Percentiles rank a stretch among this genome's conserved stretches.
phyloP scores from a whole-genome alignment of 2,888 invertebrate genomes.

The Scelioninae gen. 2 region DNA sequence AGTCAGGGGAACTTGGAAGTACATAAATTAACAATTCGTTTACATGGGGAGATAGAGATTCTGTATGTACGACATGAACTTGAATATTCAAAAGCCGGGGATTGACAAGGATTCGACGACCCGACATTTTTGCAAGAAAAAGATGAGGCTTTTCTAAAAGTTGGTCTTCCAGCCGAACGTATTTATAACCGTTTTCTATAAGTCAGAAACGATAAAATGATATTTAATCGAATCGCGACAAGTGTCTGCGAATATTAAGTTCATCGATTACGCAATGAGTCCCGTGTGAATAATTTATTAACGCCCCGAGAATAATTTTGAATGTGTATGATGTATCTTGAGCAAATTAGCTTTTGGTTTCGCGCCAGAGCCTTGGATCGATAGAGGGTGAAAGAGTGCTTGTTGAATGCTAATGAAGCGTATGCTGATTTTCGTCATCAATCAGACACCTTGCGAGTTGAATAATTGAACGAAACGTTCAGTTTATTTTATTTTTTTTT shows the following conservation, averaged over 20 bases:
- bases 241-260: slow-evolving; percentile 25
- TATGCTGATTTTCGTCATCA: slow-evolving; percentile 42
- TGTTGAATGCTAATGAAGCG: slow-evolving; percentile 46
- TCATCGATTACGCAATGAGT: slow-evolving; percentile 21
- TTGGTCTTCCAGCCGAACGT: no score
- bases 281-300: slow-evolving; percentile 56
- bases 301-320: slow-evolving; percentile 53
- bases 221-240: slow-evolving; percentile 32
- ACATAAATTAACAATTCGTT: neutral
- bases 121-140: slow-evolving; percentile 29
- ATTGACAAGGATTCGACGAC: no score
- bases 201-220: slow-evolving; percentile 26
- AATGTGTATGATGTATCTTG: slow-evolving; percentile 55
- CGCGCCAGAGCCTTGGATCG: slow-evolving; percentile 55
- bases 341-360: slow-evolving; percentile 59
- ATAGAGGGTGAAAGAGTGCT: slow-evolving; percentile 49
- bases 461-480: no score
- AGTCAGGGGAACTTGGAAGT: no score
- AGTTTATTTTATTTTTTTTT: no score
- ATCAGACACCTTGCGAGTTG: slow-evolving; percentile 27
- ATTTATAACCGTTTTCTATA: slow-evolving; percentile 35
- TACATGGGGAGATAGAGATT: neutral
- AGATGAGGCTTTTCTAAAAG: no score
- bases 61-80: no score
- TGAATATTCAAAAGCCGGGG: no score